A percentile compares a stretch with the other conserved stretches of the same genome.
phyloP scores from a whole-genome alignment of 2,113 vertebrate genomes.

The Pteropus alecto region DNA sequence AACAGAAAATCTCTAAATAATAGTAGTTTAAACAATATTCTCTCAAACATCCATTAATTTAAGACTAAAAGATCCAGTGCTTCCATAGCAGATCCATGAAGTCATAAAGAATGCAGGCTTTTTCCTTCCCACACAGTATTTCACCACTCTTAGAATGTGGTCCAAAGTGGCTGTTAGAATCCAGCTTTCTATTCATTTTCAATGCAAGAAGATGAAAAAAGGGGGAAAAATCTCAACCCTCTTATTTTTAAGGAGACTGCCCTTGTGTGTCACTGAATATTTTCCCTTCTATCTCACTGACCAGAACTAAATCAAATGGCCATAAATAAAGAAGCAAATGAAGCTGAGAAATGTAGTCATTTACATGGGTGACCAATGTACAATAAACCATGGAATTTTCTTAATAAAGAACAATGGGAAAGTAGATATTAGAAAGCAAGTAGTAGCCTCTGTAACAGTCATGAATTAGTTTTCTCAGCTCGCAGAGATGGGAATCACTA shows the following conservation, averaged over 20 bases:
- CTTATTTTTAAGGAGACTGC: not conserved
- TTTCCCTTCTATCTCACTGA: not conserved
- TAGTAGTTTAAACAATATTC: not conserved
- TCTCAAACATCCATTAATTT: not conserved
- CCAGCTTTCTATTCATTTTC: not conserved
- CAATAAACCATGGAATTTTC: not conserved
- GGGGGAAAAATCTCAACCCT: not conserved
- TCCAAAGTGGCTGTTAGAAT: not conserved
- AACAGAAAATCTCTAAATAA: not conserved
- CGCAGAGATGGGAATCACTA: not conserved
- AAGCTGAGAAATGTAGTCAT: not conserved
- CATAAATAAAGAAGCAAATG: not conserved
- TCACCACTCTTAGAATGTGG: not conserved
- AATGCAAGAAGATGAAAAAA: not conserved
- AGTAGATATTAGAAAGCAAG: not conserved
- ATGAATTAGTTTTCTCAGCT: slow-evolving; percentile 4
- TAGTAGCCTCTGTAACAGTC: not conserved
- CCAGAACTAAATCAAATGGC: not conserved
- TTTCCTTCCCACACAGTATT: not conserved
- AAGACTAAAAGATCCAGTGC: not conserved
- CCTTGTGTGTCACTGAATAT: not conserved
- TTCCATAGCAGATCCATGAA: not conserved
- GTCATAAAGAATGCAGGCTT: not conserved
- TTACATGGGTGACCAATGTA: not conserved
- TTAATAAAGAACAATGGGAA: not conserved